Conservation (phyloP, 64 coral and sea anemone genomes). For the Montipora capricornis region DNA sequence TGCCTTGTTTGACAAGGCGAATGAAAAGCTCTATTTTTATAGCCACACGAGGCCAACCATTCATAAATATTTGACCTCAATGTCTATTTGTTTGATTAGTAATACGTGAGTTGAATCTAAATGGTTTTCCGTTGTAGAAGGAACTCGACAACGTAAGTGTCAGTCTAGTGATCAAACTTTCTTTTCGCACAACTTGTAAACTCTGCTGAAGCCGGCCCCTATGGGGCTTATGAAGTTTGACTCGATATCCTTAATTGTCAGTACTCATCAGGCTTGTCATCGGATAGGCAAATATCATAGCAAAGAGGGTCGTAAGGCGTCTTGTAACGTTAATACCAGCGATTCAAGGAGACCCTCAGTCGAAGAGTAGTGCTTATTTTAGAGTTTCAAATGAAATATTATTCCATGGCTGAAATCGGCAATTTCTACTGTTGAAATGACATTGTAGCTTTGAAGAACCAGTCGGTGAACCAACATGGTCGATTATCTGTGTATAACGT, state of each 20-base stretch:
- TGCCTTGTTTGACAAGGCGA: neutral
- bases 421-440: too few species aligned
- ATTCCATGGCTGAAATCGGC: neutral
- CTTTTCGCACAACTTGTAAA: neutral
- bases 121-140: neutral
- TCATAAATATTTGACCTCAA: slow-evolving; percentile 12
- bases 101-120: slow-evolving; percentile 43
- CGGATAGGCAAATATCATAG: too few species aligned
- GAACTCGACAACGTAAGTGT: neutral
- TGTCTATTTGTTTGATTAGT: neutral
- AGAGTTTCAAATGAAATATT: neutral
- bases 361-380: too few species aligned
- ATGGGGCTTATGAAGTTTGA: neutral
- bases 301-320: too few species aligned
- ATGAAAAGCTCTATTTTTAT: neutral
- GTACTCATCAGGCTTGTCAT: too few species aligned
- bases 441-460: too few species aligned
- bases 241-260: neutral
- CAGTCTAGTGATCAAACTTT: neutral
- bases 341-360: neutral
- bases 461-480: too few species aligned
- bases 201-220: neutral
- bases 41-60: neutral
- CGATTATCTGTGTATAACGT: too few species aligned
- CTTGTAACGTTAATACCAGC: neutral